Evolutionary conservation across 23 tunicate species (phyloP).

Genomic region (Oikopleura albicans): DNA sequence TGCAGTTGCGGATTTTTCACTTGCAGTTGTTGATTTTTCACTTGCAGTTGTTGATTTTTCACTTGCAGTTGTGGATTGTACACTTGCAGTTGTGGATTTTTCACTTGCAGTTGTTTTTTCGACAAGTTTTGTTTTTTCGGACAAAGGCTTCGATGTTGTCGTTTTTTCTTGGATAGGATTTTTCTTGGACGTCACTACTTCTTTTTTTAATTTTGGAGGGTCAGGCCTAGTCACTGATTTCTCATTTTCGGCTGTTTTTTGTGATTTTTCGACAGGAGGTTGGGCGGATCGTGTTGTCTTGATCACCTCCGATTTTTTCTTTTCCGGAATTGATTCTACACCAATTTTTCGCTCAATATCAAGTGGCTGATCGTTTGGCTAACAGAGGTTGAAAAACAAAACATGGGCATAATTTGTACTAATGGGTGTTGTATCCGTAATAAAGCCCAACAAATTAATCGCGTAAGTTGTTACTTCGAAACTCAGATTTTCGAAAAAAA

Average conservation of each 20-base stretch:
- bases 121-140: neutral
- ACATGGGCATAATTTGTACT: too few relatives aligned
- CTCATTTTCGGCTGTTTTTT: neutral
- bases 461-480: too few relatives aligned
- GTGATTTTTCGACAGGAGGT: neutral
- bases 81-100: neutral
- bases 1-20: neutral
- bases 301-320: neutral
- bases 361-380: too few relatives aligned
- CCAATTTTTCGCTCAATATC: neutral
- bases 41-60: too few relatives aligned
- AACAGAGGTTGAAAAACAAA: too few relatives aligned
- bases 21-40: neutral
- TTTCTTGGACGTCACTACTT: neutral
- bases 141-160: neutral
- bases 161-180: neutral
- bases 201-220: neutral
- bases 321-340: too few relatives aligned
- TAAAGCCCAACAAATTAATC: too few relatives aligned
- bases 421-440: too few relatives aligned
- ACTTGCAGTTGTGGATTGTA: neutral
- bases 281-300: neutral
- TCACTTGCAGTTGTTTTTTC: neutral
- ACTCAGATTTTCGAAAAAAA: too few relatives aligned
- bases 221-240: neutral